Percentiles rank a stretch among this genome's conserved stretches.
phyloP scores from a whole-genome alignment of 2,797 vertebrate species.

The Chrosomus eos region DNA sequence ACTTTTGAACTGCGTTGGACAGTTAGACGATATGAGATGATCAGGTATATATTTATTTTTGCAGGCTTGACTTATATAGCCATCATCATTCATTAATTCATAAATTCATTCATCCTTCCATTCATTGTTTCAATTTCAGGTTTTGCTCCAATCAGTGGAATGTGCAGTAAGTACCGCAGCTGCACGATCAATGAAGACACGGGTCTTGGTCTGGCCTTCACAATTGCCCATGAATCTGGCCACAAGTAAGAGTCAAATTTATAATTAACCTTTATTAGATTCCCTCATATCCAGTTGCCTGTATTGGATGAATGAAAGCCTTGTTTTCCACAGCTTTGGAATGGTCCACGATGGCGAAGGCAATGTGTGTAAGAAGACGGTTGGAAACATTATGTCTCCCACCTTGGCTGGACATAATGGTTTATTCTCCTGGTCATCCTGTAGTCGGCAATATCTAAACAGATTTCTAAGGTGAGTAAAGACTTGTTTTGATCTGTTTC shows the following conservation, averaged over 20 bases:
- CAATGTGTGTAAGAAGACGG: constrained; percentile 90
- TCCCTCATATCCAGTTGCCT: neutral
- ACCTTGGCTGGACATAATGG: constrained; percentile 90
- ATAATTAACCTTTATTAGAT: neutral
- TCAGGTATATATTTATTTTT: neutral
- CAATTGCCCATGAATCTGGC: constrained; percentile 91
- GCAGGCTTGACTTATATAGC: neutral
- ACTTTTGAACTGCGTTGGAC: neutral
- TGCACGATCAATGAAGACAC: constrained; percentile 92
- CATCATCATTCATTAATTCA: neutral
- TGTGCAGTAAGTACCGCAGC: constrained; percentile 93
- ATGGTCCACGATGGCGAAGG: constrained; percentile 95
- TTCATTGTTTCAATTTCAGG: constrained; percentile 68
- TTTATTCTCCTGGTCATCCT: constrained; percentile 91
- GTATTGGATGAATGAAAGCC: neutral
- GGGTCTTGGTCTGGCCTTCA: constrained; percentile 89
- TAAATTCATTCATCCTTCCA: neutral
- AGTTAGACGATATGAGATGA: neutral
- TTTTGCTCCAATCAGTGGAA: constrained; percentile 90
- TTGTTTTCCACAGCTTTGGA: constrained; percentile 80
- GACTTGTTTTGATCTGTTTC: neutral
- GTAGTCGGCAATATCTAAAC: constrained; percentile 90
- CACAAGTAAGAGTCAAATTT: constrained; percentile 83
- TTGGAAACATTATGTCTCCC: constrained; percentile 94
- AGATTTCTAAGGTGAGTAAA: constrained; percentile 85